Percentiles rank a stretch among this genome's conserved stretches.
Evolutionary conservation across 2,797 vertebrate species (phyloP).

Genomic region (Urocyon cinereoargenteus): DNA sequence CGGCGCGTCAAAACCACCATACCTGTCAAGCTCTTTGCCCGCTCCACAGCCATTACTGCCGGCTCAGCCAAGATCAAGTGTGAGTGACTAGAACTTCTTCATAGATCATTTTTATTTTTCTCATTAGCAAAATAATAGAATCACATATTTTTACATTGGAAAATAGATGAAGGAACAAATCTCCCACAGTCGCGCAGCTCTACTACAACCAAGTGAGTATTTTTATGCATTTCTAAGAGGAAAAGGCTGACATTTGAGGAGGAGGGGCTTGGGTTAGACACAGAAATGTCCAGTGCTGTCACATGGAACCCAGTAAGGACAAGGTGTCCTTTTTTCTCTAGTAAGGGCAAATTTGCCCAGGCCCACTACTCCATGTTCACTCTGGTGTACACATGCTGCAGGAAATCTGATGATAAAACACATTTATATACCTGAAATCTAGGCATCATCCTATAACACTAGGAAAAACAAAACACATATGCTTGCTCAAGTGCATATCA

Average conservation of each 20-base stretch:
- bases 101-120: slow-evolving; percentile 53
- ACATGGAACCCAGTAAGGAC: neutral
- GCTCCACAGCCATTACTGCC: slow-evolving; percentile 90
- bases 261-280: slow-evolving; percentile 26
- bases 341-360: slow-evolving; percentile 17
- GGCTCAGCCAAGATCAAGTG: slow-evolving; percentile 92
- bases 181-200: slow-evolving; percentile 61
- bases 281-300: slow-evolving; percentile 30
- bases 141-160: slow-evolving; percentile 74
- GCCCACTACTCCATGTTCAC: neutral
- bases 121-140: slow-evolving; percentile 75
- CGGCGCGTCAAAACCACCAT: slow-evolving; percentile 93
- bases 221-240: slow-evolving; percentile 65
- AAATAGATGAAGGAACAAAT: slow-evolving; percentile 79
- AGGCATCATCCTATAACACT: neutral
- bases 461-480: neutral
- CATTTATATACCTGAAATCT: neutral
- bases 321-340: neutral
- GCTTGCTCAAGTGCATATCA: neutral
- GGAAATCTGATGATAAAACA: neutral
- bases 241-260: slow-evolving; percentile 46
- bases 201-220: slow-evolving; percentile 67
- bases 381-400: neutral
- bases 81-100: slow-evolving; percentile 86
- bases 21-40: slow-evolving; percentile 93